phyloP scores from a whole-genome alignment of 2,113 vertebrate species.

The Indri indri region DNA sequence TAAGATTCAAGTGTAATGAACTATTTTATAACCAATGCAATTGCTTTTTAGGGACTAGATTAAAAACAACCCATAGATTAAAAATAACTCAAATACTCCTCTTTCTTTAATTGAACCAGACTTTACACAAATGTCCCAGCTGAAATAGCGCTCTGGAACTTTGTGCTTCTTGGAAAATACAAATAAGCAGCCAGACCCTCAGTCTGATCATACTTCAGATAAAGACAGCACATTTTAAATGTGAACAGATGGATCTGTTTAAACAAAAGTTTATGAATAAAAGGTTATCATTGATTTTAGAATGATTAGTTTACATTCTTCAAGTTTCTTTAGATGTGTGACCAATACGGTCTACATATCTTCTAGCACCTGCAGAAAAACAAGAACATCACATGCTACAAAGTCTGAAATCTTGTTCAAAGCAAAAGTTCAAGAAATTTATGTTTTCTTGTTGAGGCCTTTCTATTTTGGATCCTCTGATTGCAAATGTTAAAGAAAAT shows the following conservation, averaged over 20 bases:
- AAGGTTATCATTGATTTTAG: conserved; percentile 30
- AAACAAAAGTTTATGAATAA: neutral
- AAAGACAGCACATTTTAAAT: conserved; percentile 47
- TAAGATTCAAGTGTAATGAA: neutral
- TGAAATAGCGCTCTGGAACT: conserved; percentile 34
- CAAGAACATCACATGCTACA: neutral
- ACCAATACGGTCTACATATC: neutral
- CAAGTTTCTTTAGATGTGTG: conserved; percentile 44
- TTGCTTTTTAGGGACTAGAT: neutral
- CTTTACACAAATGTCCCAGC: neutral
- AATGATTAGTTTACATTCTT: neutral
- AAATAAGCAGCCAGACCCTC: conserved; percentile 26
- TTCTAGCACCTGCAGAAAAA: neutral
- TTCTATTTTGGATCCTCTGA: neutral
- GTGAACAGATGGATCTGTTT: conserved; percentile 35
- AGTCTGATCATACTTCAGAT: conserved; percentile 63
- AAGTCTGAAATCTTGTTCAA: neutral
- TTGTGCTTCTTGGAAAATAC: conserved; percentile 59
- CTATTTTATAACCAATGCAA: neutral
- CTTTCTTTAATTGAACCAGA: conserved; percentile 8
- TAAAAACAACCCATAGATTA: conserved; percentile 31
- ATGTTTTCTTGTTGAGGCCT: neutral
- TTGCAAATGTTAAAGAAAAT: neutral
- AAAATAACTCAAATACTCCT: conserved; percentile 44
- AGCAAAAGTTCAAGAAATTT: neutral